Evolutionary conservation across 2,888 invertebrate genomes (phyloP).

Genomic region (Anoplius nigerrimus): DNA sequence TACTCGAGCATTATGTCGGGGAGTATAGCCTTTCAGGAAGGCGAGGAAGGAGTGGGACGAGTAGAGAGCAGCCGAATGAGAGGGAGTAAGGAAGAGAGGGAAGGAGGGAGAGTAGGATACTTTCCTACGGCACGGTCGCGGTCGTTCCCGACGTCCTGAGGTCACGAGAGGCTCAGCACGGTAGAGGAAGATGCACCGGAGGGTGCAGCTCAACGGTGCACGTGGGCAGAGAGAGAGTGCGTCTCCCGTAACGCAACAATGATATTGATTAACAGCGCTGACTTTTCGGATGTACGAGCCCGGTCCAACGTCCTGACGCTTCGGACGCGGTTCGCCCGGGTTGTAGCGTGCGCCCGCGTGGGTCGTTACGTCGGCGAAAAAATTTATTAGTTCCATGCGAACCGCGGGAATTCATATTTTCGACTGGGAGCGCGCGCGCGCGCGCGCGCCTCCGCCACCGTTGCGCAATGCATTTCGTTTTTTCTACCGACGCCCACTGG

Average conservation of each 20-base stretch:
- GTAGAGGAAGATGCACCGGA: slow-evolving; percentile 9
- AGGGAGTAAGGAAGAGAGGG: not conserved
- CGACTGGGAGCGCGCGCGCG: slow-evolving; percentile 23
- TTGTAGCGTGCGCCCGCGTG: slow-evolving; percentile 14
- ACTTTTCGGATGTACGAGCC: slow-evolving; percentile 32
- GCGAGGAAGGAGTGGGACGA: not conserved
- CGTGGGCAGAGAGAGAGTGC: slow-evolving; percentile 23
- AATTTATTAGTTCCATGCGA: slow-evolving; percentile 18
- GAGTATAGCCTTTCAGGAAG: slow-evolving; percentile 6
- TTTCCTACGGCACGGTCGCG: not conserved
- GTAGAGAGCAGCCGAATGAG: not conserved
- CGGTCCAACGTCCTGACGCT: slow-evolving; percentile 17
- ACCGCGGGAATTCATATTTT: slow-evolving; percentile 15
- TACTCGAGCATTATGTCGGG: slow-evolving; percentile 35
- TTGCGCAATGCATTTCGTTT: slow-evolving; percentile 6
- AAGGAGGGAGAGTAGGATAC: not conserved
- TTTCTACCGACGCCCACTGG: not conserved
- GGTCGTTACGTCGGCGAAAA: slow-evolving; percentile 10
- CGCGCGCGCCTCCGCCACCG: slow-evolving; percentile 23
- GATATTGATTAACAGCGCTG: slow-evolving; percentile 50
- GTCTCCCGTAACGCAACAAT: slow-evolving; percentile 32
- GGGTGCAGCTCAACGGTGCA: slow-evolving; percentile 12
- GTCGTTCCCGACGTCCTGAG: slow-evolving; percentile 1
- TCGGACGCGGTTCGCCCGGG: slow-evolving; percentile 6
- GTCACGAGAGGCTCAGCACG: slow-evolving; percentile 13